Evolutionary conservation across 2,888 invertebrate species (phyloP), one percentile per base, ranked within the genome.

Genomic region (Boloria euphrosyne): DNA sequence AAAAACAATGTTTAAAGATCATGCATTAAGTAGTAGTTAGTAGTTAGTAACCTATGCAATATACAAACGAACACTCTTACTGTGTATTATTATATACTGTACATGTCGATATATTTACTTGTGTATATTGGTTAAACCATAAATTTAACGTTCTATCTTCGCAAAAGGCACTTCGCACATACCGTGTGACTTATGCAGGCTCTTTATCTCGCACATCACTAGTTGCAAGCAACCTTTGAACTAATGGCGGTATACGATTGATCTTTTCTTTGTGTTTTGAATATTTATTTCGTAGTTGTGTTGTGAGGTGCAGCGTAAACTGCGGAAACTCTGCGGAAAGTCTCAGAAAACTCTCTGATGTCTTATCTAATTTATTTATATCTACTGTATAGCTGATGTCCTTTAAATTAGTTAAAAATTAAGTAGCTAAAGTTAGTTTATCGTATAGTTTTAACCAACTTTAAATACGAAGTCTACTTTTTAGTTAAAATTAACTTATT

Each of bases 231-330:
- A 61, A 67, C 68, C 73, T 64, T 65, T 67, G 70, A 61, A 61
- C 70, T 73, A 73, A 74, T 70, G 73, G 67, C 73, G 65, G 65
- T 50, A 27, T 57, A 60, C 62, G 71, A 74, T 74, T 72, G 71
- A 73, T 72, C 67, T 69, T 67, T 61, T 50, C 71, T 62, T 62
- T 70, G 74, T 70, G 71, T 62, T 65, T 54, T 62, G 74, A 75
- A 74, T 74, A 72, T 73, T 69, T 73, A 73, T 65, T 50, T 46
- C 49, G 44, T 38, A 44, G 60, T 51, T 59, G 47, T 17, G 55
- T 47, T 27, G 47, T 27, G 18, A 31, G 22, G 6, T 17, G 44
- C 47, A 47, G 52, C 58, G 38, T 59, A 49, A 62, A 59, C 49
- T 58, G 57, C 58, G 58, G n/a, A 14, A 31, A 22, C 6, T 38